Evolutionary conservation across 2,888 invertebrate genomes (phyloP), one percentile per base, ranked within the genome.

Genomic region (Ectemnius lituratus): DNA sequence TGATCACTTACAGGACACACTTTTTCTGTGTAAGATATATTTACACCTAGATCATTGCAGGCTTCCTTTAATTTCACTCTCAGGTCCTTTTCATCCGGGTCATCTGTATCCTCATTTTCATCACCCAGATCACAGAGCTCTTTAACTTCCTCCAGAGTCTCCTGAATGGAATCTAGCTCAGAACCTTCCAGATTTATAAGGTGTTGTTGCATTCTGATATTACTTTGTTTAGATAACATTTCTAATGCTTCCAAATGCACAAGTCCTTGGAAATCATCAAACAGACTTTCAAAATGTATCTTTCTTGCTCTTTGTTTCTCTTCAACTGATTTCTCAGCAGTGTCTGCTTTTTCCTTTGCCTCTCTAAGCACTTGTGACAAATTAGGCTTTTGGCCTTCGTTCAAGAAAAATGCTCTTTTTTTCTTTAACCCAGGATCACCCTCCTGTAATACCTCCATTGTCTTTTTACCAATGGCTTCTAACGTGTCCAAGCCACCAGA

Each of bases 401-500:
- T 90, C 63, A 93, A 93, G 3, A 96, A 92, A 85, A 96, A 92
- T 0, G 95, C 94, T 52, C 95, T 91, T 87, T 96, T 95, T 85
- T 96, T 96, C 82, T 95, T 95, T 16, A 97, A 91, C 0, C 97
- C 96, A 0, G 97, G 97, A 91, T 98, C 98, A 37, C 97, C 97
- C 72, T 98, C 97, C 89, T 97, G 97, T 0, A 98, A 91, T 0
- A 97, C 97, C 88, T 97, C 96, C 95, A 98, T 97, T 0, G 98
- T 98, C 90, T 98, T 98, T 90, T 98, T 98, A 6, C 98, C 98
- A 79, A 98, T 96, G 0, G 96, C 95, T 91, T 98, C 98, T 61
- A 98, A 91, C 0, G 98, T 98, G 87, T 97, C 98, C 27, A 97
- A 91, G 20, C 97, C 96, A 0, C 96, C 96, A 16, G 94, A 93